Evolutionary conservation across 1,140 invertebrate species (phyloP), one percentile per base, ranked within the genome.

Genomic region (Gryllus bimaculatus): DNA sequence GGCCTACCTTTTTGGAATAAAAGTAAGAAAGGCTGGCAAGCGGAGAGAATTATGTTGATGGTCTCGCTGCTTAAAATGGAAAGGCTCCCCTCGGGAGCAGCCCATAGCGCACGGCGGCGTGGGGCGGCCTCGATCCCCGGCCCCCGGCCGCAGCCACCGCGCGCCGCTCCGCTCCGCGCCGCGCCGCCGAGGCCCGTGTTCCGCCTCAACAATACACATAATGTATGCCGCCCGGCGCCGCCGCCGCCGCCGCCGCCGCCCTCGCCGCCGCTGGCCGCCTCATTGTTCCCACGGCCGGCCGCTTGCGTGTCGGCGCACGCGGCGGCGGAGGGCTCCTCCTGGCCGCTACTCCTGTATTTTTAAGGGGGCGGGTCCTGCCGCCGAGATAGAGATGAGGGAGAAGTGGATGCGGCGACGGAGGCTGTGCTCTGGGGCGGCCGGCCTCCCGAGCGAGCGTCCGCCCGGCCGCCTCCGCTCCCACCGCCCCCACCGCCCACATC

Each of bases 131-230:
- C 54, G 54, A 66, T 66, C 54, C 54, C 54, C 0, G 54, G 54
- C 54, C 54, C 54, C 10, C 54, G 10, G 54, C 18, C 54, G 10
- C 18, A 10, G 54, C 54, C 54, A 18, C 18, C 54, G 10, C 54
- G 54, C 54, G 18, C 54, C 54, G 49, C 49, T 8, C 8, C 49
- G 8, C 15, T 54, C 49, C 49, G 54, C 54, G 18, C 54, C 54
- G 54, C 54, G 18, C 10, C 54, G 10, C 18, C 54, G 10, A 18
- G 54, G 10, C 54, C 54, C 54, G 54, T 66, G 54, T 66, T 66
- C 54, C 54, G 54, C 54, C 54, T 66, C 54, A 66, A 66, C 54
- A 66, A 66, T 66, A 66, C 54, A 66, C 54, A 66, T 66, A 66
- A 66, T 66, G 54, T 66, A 66, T 66, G 54, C 54, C 54, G 18